A percentile compares a stretch with the other conserved stretches of the same genome.
These are phyloP conservation scores for Clarias magur DNA, from an alignment of 2,113 vertebrate genomes.

Conservation along the genomic window DNA sequence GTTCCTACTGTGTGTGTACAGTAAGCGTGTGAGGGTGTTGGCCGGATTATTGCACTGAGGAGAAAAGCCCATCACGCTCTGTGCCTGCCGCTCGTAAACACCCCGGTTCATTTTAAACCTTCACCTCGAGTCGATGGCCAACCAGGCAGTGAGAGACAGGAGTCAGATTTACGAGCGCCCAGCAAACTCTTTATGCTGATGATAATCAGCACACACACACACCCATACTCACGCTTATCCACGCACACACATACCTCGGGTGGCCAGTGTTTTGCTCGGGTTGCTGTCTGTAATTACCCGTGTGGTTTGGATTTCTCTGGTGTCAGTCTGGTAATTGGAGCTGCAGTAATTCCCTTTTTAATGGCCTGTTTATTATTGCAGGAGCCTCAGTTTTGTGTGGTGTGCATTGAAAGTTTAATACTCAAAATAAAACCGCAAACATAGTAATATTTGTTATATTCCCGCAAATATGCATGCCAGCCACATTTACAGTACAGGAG, in stretches of 20 bases:
- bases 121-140: conserved; percentile 5
- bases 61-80: conserved; percentile 29
- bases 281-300: conserved; percentile 57
- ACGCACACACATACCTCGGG: conserved; percentile 26
- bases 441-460: conserved; percentile 46
- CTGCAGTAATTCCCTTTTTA: conserved; percentile 59
- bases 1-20: not conserved
- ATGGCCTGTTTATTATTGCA: conserved; percentile 59
- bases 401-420: conserved; percentile 49
- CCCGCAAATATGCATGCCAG: not conserved
- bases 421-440: conserved; percentile 51
- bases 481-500: not conserved
- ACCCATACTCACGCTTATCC: not conserved
- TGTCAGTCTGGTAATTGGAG: conserved; percentile 57
- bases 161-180: conserved; percentile 43
- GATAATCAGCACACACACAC: conserved; percentile 41
- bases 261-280: conserved; percentile 51
- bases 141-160: conserved; percentile 16
- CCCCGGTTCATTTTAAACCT: conserved; percentile 25
- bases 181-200: conserved; percentile 42
- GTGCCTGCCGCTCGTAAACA: conserved; percentile 21
- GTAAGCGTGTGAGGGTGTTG: conserved; percentile 1
- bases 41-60: conserved; percentile 34
- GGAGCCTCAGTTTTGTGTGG: conserved; percentile 48
- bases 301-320: conserved; percentile 52